Evolutionary conservation across 2,797 vertebrate species (phyloP), one percentile per base, ranked within the genome.

Genomic region (Coregonus ussuriensis): DNA sequence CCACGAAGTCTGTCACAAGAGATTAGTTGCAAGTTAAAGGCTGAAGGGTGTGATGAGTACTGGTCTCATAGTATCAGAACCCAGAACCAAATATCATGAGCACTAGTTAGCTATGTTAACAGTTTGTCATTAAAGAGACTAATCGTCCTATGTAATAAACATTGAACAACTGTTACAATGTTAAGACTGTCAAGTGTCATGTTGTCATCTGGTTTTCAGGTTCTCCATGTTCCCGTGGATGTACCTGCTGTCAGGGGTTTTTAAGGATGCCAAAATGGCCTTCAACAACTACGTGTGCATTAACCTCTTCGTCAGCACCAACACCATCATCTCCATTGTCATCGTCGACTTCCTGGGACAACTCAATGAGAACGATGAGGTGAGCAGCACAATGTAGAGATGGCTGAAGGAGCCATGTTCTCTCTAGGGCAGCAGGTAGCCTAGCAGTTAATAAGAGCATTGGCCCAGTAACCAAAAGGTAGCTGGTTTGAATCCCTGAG

Each of bases 161-260:
- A 53, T 53, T 15, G 15, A 14, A 13, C 15, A 15, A 53, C 52
- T 53, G 15, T 13, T 15, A 18, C 6, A 62, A 62, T 15, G 56
- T 16, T 62, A 52, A 51, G 15, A 53, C 75, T 3, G 29, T 37
- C 82, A 83, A 66, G 35, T 83, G 70, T 0, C 75, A 4, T 59
- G 0, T 21, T 68, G 52, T 35, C 21, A 76, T 52, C 82, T 75
- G 29, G 76, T 82, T 79, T 86, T 41, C 81, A 99, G 98, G 53
- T 99, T 98, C 16, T 91, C 97, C 18, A 96, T 96, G 0, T 99
- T 99, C 90, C 95, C 98, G 29, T 99, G 98, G 98, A 99, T 99
- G 97, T 99, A 99, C 88, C 93, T 99, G 82, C 79, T 99, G 72
- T 92, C 97, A 0, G 92, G 95, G 0, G 0, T 96, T 77, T 98